These are phyloP conservation scores for Fabriciana adippe DNA, from an alignment of 2,888 invertebrate genomes.

Conservation along the genomic window DNA sequence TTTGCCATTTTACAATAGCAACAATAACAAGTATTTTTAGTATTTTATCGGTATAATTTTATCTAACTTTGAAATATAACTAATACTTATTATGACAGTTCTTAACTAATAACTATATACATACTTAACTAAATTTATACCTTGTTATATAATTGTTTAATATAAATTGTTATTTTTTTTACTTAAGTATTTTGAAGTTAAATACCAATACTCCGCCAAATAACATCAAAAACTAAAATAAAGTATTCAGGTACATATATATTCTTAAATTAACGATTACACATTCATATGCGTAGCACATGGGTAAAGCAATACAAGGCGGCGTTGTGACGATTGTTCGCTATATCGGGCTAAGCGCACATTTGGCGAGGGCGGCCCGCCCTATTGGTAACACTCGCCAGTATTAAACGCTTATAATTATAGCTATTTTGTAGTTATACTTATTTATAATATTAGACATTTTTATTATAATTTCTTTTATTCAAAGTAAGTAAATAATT, in stretches of 20 bases:
- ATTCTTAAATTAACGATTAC: slow-evolving; percentile 16
- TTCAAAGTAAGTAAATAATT: too few species aligned
- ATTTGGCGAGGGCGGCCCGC: slow-evolving; percentile 68
- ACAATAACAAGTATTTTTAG: too few species aligned
- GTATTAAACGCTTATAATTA: slow-evolving; percentile 7
- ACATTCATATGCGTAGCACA: slow-evolving; percentile 63
- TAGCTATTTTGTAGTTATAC: not conserved
- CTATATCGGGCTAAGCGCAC: slow-evolving; percentile 47
- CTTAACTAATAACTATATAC: too few species aligned
- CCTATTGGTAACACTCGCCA: slow-evolving; percentile 39
- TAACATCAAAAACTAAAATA: not conserved
- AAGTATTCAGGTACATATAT: slow-evolving; percentile 1
- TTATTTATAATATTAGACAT: not conserved
- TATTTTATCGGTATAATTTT: too few species aligned
- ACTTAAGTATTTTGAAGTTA: not conserved
- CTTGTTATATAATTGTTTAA: too few species aligned
- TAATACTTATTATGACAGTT: too few species aligned
- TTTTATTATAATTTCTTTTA: not conserved
- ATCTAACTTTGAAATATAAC: too few species aligned
- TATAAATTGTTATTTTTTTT: not conserved
- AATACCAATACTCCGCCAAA: not conserved
- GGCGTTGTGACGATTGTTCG: slow-evolving; percentile 52
- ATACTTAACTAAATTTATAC: too few species aligned
- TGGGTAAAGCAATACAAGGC: slow-evolving; percentile 59
- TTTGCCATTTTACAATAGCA: too few species aligned